Conservation (phyloP, 2,113 vertebrate genomes). For the Nerophis lumbriciformis region DNA sequence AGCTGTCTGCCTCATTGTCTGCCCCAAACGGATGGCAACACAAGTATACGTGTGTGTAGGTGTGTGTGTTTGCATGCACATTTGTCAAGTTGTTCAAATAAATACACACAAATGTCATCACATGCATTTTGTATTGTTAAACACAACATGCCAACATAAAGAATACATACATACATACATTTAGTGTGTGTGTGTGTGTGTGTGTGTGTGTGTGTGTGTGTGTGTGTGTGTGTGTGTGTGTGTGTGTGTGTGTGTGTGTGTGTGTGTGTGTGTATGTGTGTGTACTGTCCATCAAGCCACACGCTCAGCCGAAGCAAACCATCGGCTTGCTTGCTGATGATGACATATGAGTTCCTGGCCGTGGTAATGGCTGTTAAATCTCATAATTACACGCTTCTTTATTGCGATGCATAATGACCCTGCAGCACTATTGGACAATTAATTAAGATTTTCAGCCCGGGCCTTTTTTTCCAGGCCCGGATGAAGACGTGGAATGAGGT, state of each 20-base stretch:
- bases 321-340: slow-evolving; percentile 95
- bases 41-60: slow-evolving; percentile 2
- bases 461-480: slow-evolving; percentile 86
- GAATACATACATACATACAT: slow-evolving; percentile 12
- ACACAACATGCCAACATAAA: not conserved
- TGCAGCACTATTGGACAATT: slow-evolving; percentile 99
- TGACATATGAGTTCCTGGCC: slow-evolving; percentile 99
- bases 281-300: slow-evolving; percentile 58
- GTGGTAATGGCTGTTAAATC: slow-evolving; percentile 99
- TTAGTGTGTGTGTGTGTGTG: slow-evolving; percentile 16
- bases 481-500: slow-evolving; percentile 98
- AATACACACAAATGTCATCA: not conserved
- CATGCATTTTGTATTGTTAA: slow-evolving; percentile 4
- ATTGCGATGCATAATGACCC: slow-evolving; percentile 99
- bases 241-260: slow-evolving; percentile 22
- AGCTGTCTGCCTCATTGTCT: slow-evolving; percentile 86
- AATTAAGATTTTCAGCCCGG: slow-evolving; percentile 99
- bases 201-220: slow-evolving; percentile 32
- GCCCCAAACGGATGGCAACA: slow-evolving; percentile 81
- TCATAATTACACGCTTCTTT: slow-evolving; percentile 99
- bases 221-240: slow-evolving; percentile 34
- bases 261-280: slow-evolving; percentile 28
- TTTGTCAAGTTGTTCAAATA: not conserved
- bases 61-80: not conserved
- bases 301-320: slow-evolving; percentile 80